Conservation (phyloP, 2,113 vertebrate genomes). For the Cochlearius cochlearius region DNA sequence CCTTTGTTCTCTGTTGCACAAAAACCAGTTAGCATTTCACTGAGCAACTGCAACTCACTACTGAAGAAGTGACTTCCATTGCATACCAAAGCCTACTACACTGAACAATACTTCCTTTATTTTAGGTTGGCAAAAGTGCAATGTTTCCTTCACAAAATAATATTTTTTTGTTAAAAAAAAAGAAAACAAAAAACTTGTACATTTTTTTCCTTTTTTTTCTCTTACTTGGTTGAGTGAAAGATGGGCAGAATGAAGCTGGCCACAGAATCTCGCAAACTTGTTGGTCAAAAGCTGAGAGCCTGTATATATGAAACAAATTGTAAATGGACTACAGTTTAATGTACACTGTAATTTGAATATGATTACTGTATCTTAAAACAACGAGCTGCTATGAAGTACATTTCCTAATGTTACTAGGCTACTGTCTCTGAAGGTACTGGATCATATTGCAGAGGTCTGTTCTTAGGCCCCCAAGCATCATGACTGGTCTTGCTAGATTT, state of each 20-base stretch:
- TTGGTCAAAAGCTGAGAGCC: constrained; percentile 82
- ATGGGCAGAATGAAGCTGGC: constrained; percentile 84
- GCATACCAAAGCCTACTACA: constrained; percentile 87
- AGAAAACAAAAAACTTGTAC: constrained; percentile 42
- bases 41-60: constrained; percentile 76
- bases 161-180: constrained; percentile 71
- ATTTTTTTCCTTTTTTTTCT: constrained; percentile 67
- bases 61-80: constrained; percentile 82
- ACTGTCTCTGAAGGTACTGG: constrained; percentile 83
- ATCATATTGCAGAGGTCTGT: constrained; percentile 75
- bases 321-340: constrained; percentile 76
- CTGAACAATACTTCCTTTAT: constrained; percentile 76
- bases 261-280: constrained; percentile 64
- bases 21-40: constrained; percentile 67
- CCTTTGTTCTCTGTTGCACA: constrained; percentile 78
- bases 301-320: constrained; percentile 75
- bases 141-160: constrained; percentile 83
- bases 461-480: constrained; percentile 72
- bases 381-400: constrained; percentile 78
- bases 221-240: constrained; percentile 61
- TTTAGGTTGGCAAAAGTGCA: constrained; percentile 90
- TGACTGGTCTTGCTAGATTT: constrained; percentile 64
- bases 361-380: constrained; percentile 77
- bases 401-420: constrained; percentile 84
- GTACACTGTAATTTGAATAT: constrained; percentile 78